These are phyloP conservation scores for Callipepla californica DNA, from an alignment of 2,113 vertebrate species.

Conservation along the genomic window DNA sequence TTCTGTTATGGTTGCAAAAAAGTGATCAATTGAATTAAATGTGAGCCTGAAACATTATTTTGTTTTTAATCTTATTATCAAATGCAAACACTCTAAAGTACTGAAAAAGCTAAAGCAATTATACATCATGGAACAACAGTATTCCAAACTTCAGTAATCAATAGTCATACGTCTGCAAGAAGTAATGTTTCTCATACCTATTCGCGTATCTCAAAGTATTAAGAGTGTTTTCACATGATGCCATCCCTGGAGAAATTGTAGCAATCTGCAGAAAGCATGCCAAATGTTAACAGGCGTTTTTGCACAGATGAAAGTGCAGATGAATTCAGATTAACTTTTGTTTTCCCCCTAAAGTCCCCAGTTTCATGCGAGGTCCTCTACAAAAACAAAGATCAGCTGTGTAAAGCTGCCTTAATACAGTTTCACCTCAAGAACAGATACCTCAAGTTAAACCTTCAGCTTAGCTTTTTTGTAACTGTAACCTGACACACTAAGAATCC, in stretches of 20 bases:
- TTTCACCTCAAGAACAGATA: not conserved
- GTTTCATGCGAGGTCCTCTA: not conserved
- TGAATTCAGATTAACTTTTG: not conserved
- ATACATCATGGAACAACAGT: not conserved
- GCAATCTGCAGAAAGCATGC: slow-evolving; percentile 85
- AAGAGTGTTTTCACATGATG: slow-evolving; percentile 98
- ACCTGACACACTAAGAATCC: not conserved
- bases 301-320: not conserved
- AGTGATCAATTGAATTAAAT: not conserved
- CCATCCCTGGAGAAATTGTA: slow-evolving; percentile 98
- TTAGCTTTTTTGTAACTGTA: not conserved
- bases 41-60: not conserved
- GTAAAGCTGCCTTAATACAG: not conserved
- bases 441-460: not conserved
- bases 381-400: not conserved
- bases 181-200: slow-evolving; percentile 82
- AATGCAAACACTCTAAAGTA: not conserved
- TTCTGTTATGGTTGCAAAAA: not conserved
- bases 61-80: not conserved
- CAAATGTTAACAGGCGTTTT: not conserved
- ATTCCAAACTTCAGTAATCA: not conserved
- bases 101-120: not conserved
- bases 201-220: slow-evolving; percentile 98
- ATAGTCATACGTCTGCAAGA: not conserved
- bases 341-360: not conserved